Conservation (phyloP, 2,888 invertebrate genomes). For the Oxyscelio sp. region DNA sequence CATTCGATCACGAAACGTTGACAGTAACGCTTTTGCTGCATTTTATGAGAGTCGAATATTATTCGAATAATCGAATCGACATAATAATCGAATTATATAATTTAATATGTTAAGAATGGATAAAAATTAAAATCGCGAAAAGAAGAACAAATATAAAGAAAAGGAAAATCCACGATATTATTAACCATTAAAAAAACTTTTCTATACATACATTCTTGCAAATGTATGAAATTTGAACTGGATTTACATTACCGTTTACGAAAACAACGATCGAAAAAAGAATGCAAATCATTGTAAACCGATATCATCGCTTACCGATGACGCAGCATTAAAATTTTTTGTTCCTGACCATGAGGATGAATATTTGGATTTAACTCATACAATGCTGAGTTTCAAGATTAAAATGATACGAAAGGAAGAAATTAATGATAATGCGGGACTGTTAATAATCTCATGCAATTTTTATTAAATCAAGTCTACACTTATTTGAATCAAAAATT, state of each 20-base stretch:
- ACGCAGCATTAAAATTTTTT: slow-evolving; percentile 77
- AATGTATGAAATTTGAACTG: slow-evolving; percentile 39
- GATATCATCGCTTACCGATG: slow-evolving; percentile 73
- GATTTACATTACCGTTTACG: slow-evolving; percentile 77
- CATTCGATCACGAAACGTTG: slow-evolving; percentile 57
- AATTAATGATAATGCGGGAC: slow-evolving; percentile 12
- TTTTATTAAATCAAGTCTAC: too few relatives aligned
- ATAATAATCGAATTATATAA: slow-evolving; percentile 3
- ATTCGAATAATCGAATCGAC: too few relatives aligned
- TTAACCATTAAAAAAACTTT: slow-evolving; percentile 8
- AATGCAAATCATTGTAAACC: slow-evolving; percentile 77
- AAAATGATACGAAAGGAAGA: slow-evolving; percentile 5
- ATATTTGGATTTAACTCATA: slow-evolving; percentile 77
- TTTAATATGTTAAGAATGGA: not conserved
- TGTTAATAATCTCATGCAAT: too few relatives aligned
- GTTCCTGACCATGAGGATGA: slow-evolving; percentile 73
- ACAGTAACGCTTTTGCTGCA: slow-evolving; percentile 24
- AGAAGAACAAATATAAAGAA: not conserved
- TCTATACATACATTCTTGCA: slow-evolving; percentile 12
- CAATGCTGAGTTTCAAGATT: slow-evolving; percentile 65
- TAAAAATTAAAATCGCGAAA: not conserved
- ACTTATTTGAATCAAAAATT: too few relatives aligned
- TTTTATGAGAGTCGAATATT: slow-evolving; percentile 9
- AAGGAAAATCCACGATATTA: not conserved
- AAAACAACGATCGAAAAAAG: slow-evolving; percentile 75